A percentile compares a stretch with the other conserved stretches of the same genome.
Evolutionary conservation across 2,113 vertebrate species (phyloP).

Genomic region (Zeus faber): DNA sequence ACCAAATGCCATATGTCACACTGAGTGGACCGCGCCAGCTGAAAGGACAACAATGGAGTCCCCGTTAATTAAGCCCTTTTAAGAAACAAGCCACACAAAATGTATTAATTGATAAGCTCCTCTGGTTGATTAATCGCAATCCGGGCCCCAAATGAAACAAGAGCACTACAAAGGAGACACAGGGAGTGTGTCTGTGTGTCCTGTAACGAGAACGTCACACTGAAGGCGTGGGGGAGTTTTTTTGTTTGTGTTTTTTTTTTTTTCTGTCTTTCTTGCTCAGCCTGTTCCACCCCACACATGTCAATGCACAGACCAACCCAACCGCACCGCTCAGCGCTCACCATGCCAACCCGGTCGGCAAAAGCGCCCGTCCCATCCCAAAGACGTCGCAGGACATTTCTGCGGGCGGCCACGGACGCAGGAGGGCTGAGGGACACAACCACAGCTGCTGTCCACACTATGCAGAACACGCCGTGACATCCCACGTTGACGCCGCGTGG

Average conservation of each 20-base stretch:
- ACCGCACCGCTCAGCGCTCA: background rate
- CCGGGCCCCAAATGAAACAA: background rate
- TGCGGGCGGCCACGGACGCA: too few species aligned
- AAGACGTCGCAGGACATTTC: background rate
- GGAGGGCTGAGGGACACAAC: too few species aligned
- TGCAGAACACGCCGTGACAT: too few species aligned
- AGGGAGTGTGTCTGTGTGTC: background rate
- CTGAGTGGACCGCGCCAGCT: background rate
- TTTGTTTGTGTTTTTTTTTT: background rate
- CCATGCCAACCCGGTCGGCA: background rate
- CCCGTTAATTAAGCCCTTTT: background rate
- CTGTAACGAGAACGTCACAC: background rate
- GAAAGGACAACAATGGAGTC: background rate
- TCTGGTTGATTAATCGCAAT: background rate
- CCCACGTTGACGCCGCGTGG: too few species aligned
- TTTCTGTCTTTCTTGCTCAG: background rate
- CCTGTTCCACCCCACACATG: slow-evolving; percentile 2
- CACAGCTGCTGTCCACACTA: too few species aligned
- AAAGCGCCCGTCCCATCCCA: background rate
- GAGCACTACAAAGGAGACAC: background rate
- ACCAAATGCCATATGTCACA: background rate
- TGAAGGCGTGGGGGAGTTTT: too few species aligned
- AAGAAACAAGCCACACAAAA: background rate
- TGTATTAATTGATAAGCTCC: background rate
- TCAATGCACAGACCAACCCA: background rate